Conservation (phyloP, 2,888 invertebrate species). For the Hirtodrosophila alboralis region DNA sequence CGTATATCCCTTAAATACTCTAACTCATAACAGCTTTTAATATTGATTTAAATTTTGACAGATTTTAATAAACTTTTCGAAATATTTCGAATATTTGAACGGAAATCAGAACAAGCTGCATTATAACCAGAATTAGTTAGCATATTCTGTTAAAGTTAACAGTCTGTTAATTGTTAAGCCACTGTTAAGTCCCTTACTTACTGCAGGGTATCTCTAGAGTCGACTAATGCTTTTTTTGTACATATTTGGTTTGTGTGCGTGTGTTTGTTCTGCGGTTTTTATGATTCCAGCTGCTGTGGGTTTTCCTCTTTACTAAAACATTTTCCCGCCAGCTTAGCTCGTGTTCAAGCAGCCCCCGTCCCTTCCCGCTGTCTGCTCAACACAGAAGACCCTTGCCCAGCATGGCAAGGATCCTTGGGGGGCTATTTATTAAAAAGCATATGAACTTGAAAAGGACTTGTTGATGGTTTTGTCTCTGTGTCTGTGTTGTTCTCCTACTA, state of each 20-base stretch:
- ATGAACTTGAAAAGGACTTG: constrained; percentile 81
- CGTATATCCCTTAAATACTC: too few species aligned
- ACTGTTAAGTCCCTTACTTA: not conserved
- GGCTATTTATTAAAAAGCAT: constrained; percentile 79
- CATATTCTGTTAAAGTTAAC: too few species aligned
- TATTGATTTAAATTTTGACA: too few species aligned
- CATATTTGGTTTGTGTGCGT: constrained; percentile 5
- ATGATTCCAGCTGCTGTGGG: constrained; percentile 62
- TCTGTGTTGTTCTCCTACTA: constrained; percentile 18
- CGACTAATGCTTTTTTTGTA: not conserved
- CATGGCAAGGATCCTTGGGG: constrained; percentile 65
- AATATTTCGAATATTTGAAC: too few species aligned
- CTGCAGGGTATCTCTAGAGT: constrained; percentile 24
- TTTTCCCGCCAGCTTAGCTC: constrained; percentile 63
- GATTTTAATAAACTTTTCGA: too few species aligned
- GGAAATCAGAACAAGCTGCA: too few species aligned
- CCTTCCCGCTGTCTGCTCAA: too few species aligned
- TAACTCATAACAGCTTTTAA: too few species aligned
- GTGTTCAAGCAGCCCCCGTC: constrained; percentile 27
- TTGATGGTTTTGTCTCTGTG: constrained; percentile 59
- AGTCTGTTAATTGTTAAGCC: too few species aligned
- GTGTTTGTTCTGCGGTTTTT: constrained; percentile 60
- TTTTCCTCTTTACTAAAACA: constrained; percentile 53
- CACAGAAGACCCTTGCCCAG: constrained; percentile 14
- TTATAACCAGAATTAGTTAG: too few species aligned